Conservation (phyloP, 2,888 invertebrate species). For the Cacoxenus indagator region DNA sequence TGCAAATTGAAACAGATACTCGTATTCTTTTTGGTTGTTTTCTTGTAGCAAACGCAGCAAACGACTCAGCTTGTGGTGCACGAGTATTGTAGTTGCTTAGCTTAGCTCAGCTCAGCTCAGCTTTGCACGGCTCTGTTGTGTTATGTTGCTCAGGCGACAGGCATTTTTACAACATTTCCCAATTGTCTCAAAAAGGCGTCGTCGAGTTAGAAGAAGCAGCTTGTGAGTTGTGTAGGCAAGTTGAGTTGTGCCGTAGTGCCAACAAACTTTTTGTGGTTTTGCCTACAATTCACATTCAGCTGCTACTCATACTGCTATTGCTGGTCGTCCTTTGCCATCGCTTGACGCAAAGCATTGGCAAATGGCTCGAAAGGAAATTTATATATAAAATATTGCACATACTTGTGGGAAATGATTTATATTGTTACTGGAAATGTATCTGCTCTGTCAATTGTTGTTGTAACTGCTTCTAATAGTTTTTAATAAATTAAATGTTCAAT, state of each 20-base stretch:
- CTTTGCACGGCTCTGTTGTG: no score
- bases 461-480: neutral
- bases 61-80: no score
- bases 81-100: neutral
- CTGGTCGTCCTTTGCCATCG: neutral
- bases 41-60: neutral
- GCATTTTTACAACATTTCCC: constrained; percentile 17
- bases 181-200: constrained; percentile 1
- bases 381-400: constrained; percentile 60
- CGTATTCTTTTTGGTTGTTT: constrained; percentile 22
- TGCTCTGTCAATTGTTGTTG: neutral
- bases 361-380: constrained; percentile 37
- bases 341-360: neutral
- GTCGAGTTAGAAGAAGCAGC: neutral
- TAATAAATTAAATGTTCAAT: neutral
- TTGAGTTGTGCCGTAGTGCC: neutral
- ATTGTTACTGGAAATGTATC: constrained; percentile 23
- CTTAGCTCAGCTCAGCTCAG: no score
- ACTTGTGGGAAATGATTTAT: constrained; percentile 59
- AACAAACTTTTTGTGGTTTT: constrained; percentile 4
- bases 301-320: neutral
- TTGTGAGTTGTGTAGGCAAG: neutral
- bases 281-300: neutral
- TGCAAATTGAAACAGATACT: constrained; percentile 64
- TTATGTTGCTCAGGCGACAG: neutral